Base-by-base conservation (phyloP, 2,113 vertebrate species). In the Thamnophis sirtalis region DNA sequence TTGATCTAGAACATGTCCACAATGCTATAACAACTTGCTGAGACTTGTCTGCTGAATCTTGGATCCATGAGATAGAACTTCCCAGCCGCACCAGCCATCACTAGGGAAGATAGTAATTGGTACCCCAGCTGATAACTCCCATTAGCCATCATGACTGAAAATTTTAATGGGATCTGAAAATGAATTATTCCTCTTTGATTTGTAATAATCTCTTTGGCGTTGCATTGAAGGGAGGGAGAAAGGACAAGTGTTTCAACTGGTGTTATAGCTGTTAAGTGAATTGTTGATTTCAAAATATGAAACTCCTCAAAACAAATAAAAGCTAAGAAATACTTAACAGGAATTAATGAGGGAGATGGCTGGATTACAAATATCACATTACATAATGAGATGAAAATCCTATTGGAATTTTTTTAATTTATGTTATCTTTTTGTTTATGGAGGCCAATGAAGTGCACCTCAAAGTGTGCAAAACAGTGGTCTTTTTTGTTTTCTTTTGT, bases 151-250 rank as follows among this genome's bases (percentile, higher is more conserved):
- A 55, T 94, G 80, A 91, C 80, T 93, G 33, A 96, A 68, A 92
- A 95, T 92, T 94, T 96, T 95, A 95, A 96, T 94, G 94, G 95
- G 94, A 93, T 58, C 0, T 28, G 94, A 91, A 93, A 91, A 89
- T n/a, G 91, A 96, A 94, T 96, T 94, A 95, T 94, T 94, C 95
- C 94, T 95, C 11, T 1, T 0, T 92, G 95, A 87, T 93, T 68
- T 94, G 24, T 56, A 92, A 89, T 89, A 91, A 51, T 92, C 93
- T 92, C 94, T 92, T 22, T 90, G 92, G 95, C 90, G 88, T 89
- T 87, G 88, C 19, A 93, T 86, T 9, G 86, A 93, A 92, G 2
- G 73, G 49, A 43, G 50, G 38, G 2, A 56, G 55, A 56, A 51
- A 53, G 43, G 38, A 21, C 53, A 38, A 49, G 33, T 4, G 0